Evolutionary conservation across 2,888 invertebrate species (phyloP), one percentile per base, ranked within the genome.

Genomic region (Deilephila porcellus): DNA sequence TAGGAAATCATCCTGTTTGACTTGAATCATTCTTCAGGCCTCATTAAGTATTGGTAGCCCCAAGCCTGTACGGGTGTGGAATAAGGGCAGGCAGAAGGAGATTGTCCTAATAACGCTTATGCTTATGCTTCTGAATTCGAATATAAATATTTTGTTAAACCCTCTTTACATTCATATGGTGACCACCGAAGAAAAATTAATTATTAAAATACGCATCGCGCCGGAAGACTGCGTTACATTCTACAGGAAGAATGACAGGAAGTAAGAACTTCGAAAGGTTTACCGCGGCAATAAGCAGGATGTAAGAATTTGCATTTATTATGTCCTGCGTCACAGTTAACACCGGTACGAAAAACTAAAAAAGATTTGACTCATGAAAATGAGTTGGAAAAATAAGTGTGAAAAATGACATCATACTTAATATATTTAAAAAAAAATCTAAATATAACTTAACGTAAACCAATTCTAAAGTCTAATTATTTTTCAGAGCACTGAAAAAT

Each of bases 331-430:
- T 67, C 45, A 20, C 52, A 25, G 20, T 25, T 29, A 14, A n/a
- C 67, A 52, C 67, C 67, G 67, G 67, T 56, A 56, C 56, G n/a
- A 77, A 79, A 78, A 78, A 67, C 56, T 56, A 71, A 64, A 72
- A 25, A 71, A 71, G 56, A 67, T 8, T 25, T 52, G 67, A 52
- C 67, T 67, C 67, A 45, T 67, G 20, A 67, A 67, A 25, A 67
- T 67, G 45, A 52, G 4, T 45, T 25, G 17, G 14, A 52, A 25
- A 32, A 67, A 29, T 52, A 67, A 25, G 25, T 67, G 25, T 25
- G 52, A 25, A 67, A 25, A 52, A 45, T 34, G 52, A 11, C 52
- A 67, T 20, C 20, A 25, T 52, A 25, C 17, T 25, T 17, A 5
- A 11, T 67, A 5, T 17, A 14, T 67, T 25, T 17, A 25, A 14